Evolutionary conservation across 2,888 invertebrate genomes (phyloP), one percentile per base, ranked within the genome.

Genomic region (Agelastica alni): DNA sequence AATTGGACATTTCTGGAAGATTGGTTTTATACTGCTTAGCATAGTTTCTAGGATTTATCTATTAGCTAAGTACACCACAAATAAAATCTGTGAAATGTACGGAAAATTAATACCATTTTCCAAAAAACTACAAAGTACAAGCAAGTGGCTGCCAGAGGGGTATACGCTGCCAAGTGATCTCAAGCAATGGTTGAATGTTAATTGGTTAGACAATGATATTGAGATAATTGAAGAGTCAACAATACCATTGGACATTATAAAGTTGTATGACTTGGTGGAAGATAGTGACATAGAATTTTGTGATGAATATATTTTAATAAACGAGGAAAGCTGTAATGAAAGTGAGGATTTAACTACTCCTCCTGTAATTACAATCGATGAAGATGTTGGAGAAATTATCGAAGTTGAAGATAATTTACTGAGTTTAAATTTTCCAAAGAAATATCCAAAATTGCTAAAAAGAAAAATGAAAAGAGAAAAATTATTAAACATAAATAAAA

Each of bases 1-100:
- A 17, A 58, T 74, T 6, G 81, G 80, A 2, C 80, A 81, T 56
- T 75, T 77, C 30, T 81, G 80, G 80, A 70, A 70, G 32, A 56
- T 77, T 22, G 74, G 75, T 3, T 45, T 76, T 6, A 66, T 79
- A 10, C 71, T 74, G 43, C 78, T 75, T 59, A 70, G 75, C 1
- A 61, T 78, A 30, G 63, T 78, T n/a, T 77, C 80, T 45, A 73
- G 81, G 68, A 76, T 81, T 60, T 78, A 76, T 52, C 51, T 76
- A 20, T 61, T 79, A 30, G 68, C 76, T 2, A 75, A 75, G 42
- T 61, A 73, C 52, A 62, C 76, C 36, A 59, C 75, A 1, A 75
- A 72, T 56, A 73, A 62, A 61, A 69, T 71, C 47, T 80, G 79
- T 63, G 57, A 67, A 6, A 76, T 78, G 69, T 81, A 80, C 59